Conservation (phyloP, 1,140 invertebrate genomes). For the Eumeta japonica region DNA sequence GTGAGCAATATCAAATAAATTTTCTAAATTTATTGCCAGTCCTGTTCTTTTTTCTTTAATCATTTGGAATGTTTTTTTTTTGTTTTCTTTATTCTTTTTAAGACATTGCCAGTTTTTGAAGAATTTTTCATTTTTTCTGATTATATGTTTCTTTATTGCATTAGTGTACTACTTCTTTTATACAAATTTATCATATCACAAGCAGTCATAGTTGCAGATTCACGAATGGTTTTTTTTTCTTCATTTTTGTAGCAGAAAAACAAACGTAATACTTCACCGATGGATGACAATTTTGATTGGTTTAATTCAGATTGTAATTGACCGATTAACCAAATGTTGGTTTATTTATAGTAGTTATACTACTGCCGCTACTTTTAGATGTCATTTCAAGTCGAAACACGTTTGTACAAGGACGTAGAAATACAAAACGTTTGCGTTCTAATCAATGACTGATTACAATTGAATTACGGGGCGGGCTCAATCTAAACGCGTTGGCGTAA, state of each 20-base stretch:
- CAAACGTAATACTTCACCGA: conserved; percentile 6
- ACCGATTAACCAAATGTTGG: no score
- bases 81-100: conserved; percentile 21
- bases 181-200: no score
- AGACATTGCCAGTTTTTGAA: conserved; percentile 16
- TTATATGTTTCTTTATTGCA: conserved; percentile 14
- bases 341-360: conserved; percentile 7
- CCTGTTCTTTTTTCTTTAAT: conserved; percentile 13
- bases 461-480: no score
- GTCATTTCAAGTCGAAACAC: neutral
- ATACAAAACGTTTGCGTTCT: no score
- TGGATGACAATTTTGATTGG: conserved; percentile 5
- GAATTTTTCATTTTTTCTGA: conserved; percentile 16
- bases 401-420: no score
- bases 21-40: conserved; percentile 10
- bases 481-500: no score
- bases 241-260: no score
- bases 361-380: neutral
- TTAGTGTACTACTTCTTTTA: no score
- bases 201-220: conserved; percentile 16
- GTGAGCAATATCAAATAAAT: conserved; percentile 22
- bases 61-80: no score
- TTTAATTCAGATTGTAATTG: no score
- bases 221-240: conserved; percentile 13
- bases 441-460: no score